Evolutionary conservation across 1,140 invertebrate species (phyloP), one percentile per base, ranked within the genome.

Genomic region (Aplysia californica): DNA sequence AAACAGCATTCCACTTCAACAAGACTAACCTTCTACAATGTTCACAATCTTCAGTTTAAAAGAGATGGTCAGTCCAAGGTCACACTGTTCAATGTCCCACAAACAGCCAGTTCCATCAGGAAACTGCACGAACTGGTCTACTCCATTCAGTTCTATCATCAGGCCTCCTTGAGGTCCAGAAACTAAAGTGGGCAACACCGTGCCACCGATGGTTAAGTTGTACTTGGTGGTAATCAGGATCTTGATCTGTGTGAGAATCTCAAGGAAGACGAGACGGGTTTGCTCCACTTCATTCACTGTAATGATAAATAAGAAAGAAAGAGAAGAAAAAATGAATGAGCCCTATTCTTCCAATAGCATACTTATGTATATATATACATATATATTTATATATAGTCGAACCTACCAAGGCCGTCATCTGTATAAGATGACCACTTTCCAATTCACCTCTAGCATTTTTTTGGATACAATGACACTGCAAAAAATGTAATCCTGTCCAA

Each of bases 131-230:
- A 73, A 84, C 75, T 85, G 82, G 39, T 77, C 29, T 3, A 56
- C 6, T 21, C 84, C 84, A 79, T 85, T 80, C 70, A 85, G 75
- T n/a, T n/a, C 41, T 26, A 85, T 29, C 2, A 79, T 75, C 26
- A 69, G 15, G 4, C 79, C 83, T n/a, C 79, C 76, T 56, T 69
- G 70, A 35, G 75, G 70, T 55, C 80, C 82, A 15, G 58, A 23
- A 26, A 75, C 67, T 10, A 83, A 31, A 0, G 4, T 20, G 35
- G 79, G 68, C 20, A 64, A 35, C 10, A 10, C 10, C 15, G 20
- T 33, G 26, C 81, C 80, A 78, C 39, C 33, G 15, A 77, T 33
- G n/a, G 44, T 59, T 44, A 82, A 66, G 41, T 70, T 76, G 18
- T 64, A 75, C 23, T 70, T 33, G 20, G 69, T 35, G 0, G 78